Conservation (phyloP, 2,797 vertebrate genomes). For the Sebastes minor region DNA sequence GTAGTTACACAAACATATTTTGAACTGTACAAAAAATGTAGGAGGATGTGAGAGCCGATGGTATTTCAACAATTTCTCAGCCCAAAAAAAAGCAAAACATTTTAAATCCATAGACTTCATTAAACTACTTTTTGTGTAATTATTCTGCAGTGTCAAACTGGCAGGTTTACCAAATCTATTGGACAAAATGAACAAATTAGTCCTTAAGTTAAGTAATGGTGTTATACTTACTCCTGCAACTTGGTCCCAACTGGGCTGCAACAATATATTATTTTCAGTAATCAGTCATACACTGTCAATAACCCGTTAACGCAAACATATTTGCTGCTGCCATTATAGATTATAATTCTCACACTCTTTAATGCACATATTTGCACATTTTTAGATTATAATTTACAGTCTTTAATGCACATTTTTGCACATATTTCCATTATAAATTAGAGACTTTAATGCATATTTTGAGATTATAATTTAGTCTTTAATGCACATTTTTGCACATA, state of each 20-base stretch:
- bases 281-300: too few relatives aligned
- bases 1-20: background rate
- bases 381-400: too few relatives aligned
- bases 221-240: background rate
- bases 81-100: background rate
- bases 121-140: background rate
- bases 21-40: background rate
- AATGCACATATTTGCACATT: too few relatives aligned
- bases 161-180: background rate
- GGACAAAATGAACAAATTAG: background rate
- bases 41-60: background rate
- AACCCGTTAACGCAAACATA: too few relatives aligned
- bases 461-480: too few relatives aligned
- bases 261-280: background rate
- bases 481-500: too few relatives aligned
- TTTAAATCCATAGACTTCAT: background rate
- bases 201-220: background rate
- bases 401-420: too few relatives aligned
- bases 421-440: too few relatives aligned
- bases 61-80: background rate
- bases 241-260: background rate
- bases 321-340: too few relatives aligned
- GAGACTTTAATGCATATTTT: too few relatives aligned
- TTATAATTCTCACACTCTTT: too few relatives aligned
- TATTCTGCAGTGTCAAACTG: background rate